phyloP scores from a whole-genome alignment of 2,797 vertebrate species.

The Brachymystax lenok region DNA sequence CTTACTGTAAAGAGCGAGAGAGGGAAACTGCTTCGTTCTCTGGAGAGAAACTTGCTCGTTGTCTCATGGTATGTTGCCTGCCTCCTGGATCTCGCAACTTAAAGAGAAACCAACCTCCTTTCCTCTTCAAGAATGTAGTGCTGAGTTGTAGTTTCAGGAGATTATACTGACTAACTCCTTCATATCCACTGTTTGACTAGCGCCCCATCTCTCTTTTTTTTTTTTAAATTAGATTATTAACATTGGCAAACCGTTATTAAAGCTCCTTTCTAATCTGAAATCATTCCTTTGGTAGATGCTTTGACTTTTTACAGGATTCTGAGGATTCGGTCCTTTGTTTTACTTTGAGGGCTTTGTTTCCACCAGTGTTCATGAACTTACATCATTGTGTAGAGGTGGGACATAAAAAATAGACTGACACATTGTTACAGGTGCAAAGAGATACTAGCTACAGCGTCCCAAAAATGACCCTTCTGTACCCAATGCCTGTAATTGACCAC shows the following conservation, averaged over 20 bases:
- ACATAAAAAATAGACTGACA: background rate
- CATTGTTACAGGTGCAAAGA: background rate
- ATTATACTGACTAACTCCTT: conserved; percentile 62
- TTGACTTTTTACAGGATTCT: conserved; percentile 18
- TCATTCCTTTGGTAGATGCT: conserved; percentile 31
- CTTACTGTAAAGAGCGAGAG: conserved; percentile 79
- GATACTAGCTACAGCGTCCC: background rate
- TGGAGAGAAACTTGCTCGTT: conserved; percentile 69
- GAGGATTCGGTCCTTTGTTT: background rate
- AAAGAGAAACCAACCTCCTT: conserved; percentile 57
- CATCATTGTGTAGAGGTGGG: background rate
- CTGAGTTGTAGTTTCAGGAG: conserved; percentile 79
- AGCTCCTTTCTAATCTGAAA: conserved; percentile 62
- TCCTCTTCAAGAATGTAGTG: conserved; percentile 71
- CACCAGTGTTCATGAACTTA: background rate
- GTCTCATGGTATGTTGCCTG: conserved; percentile 67
- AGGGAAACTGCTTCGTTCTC: conserved; percentile 77
- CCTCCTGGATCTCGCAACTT: conserved; percentile 74
- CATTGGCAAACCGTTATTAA: conserved; percentile 62
- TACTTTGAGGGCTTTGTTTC: background rate
- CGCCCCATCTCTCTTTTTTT: conserved; percentile 27
- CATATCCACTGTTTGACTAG: conserved; percentile 54
- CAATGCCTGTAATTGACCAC: background rate
- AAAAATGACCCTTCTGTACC: conserved; percentile 1
- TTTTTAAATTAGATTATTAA: conserved; percentile 40